Evolutionary conservation across 2,797 vertebrate species (phyloP).

Genomic region (Halcyon smyrnensis): DNA sequence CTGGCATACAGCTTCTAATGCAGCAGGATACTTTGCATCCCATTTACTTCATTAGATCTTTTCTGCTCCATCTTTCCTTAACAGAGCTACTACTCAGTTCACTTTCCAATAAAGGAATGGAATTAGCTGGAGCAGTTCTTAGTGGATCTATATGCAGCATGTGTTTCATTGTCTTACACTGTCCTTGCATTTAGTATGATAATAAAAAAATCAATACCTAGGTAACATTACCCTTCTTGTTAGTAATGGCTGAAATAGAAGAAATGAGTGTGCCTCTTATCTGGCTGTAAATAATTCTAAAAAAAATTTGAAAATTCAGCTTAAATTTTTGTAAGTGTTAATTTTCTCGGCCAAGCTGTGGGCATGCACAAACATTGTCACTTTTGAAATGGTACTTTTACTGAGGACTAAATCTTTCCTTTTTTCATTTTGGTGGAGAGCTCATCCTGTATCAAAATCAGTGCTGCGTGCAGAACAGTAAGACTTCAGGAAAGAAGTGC

Average conservation of each 20-base stretch:
- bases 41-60: neutral
- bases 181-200: neutral
- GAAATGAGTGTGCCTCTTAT: neutral
- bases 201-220: neutral
- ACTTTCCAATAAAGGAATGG: neutral
- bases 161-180: neutral
- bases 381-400: neutral
- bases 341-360: neutral
- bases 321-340: neutral
- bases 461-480: neutral
- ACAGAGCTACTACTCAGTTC: neutral
- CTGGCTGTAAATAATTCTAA: neutral
- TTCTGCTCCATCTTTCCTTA: neutral
- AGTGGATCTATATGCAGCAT: neutral
- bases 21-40: neutral
- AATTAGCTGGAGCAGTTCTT: neutral
- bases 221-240: neutral
- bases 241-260: neutral
- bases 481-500: neutral
- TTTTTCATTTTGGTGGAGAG: neutral
- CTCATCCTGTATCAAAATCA: neutral
- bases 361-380: neutral
- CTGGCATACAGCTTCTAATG: neutral
- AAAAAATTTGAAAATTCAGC: neutral
- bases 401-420: neutral